Conservation (phyloP, 2,797 vertebrate genomes). For the Silurus aristotelis region DNA sequence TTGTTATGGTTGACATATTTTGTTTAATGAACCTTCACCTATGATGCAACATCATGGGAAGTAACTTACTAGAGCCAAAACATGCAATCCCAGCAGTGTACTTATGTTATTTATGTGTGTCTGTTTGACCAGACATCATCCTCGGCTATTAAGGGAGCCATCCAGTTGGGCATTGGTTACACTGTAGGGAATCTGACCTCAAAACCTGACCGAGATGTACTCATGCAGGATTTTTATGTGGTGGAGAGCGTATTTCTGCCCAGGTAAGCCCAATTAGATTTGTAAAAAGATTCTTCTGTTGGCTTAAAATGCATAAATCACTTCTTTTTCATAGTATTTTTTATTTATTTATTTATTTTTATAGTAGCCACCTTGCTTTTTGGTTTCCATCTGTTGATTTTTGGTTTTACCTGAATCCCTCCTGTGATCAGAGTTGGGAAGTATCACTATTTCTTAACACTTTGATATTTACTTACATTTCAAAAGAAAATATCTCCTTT, state of each 20-base stretch:
- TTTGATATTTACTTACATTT: not conserved
- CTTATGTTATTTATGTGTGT: conserved; percentile 38
- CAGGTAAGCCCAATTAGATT: conserved; percentile 77
- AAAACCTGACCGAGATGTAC: conserved; percentile 95
- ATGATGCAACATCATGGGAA: not conserved
- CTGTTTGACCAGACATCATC: conserved; percentile 85
- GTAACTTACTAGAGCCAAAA: not conserved
- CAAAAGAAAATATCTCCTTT: not conserved
- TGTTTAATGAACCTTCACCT: not conserved
- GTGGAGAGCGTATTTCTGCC: conserved; percentile 97
- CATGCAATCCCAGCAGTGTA: not conserved
- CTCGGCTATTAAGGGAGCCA: conserved; percentile 93
- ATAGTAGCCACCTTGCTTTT: not conserved
- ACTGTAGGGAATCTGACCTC: conserved; percentile 96
- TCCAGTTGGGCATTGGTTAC: conserved; percentile 96
- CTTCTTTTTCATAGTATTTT: no score
- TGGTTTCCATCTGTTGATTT: not conserved
- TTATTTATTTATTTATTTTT: not conserved
- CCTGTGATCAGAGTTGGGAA: not conserved
- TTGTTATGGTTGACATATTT: conserved; percentile 31
- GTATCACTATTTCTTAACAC: not conserved
- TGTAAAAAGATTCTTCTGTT: not conserved
- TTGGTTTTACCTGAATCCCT: not conserved
- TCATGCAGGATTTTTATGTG: conserved; percentile 99
- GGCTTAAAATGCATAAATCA: not conserved